Evolutionary conservation across 2,113 vertebrate species (phyloP), one percentile per base, ranked within the genome.

Genomic region (Zingel zingel): DNA sequence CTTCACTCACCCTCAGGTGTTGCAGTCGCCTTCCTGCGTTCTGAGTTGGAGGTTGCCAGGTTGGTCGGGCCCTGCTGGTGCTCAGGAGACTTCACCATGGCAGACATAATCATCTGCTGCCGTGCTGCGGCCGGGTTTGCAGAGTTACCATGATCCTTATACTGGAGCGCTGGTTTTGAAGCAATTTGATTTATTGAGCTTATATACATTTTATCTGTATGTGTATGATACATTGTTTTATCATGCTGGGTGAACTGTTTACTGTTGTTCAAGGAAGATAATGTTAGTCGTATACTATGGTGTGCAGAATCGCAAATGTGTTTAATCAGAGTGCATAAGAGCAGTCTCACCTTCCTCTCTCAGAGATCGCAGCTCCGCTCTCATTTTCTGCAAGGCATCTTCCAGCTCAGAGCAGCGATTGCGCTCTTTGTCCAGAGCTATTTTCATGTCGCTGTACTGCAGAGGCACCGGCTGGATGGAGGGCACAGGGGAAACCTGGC

Each of bases 401-500:
- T 99, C 98, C 67, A 99, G 94, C 93, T 99, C 98, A 2, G 97
- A 96, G 90, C 96, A 97, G 80, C 98, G 97, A 36, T 96, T 89
- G 25, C 98, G 98, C 94, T 99, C 98, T 94, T 99, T 99, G 90
- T 99, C 98, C 95, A 99, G 94, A 14, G 98, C 98, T 69, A 93
- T 86, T 94, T 99, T 99, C 96, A 99, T 96, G 93, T 99, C 98
- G 84, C 95, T 99, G 96, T 99, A 99, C 94, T 99, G 98, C 95
- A 99, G 94, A 86, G 98, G 98, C 92, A 99, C 97, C 0, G 94
- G 93, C 58, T 94, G 86, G 61, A 91, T 86, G 23, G 93, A 88
- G 47, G 86, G 96, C 91, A 95, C 96, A 79, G 96, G 95, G 12
- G 93, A 91, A 13, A 96, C 96, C 93, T 97, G 92, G 53, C 87